A percentile compares a stretch with the other conserved stretches of the same genome.
phyloP scores from a whole-genome alignment of 1,140 invertebrate species.

The Uloborus diversus region DNA sequence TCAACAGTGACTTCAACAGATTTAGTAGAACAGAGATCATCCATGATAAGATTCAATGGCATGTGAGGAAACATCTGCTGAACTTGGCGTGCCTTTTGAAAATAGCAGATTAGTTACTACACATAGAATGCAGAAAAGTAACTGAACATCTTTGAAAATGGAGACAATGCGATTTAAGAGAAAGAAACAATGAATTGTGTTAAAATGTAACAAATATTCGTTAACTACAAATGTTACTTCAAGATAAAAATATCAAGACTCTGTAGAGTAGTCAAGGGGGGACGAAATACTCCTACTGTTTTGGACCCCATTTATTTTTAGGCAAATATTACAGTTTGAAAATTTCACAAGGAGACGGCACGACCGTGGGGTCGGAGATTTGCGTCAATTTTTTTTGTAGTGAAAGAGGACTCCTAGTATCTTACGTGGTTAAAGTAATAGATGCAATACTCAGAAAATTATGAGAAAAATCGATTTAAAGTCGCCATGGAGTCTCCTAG shows the following conservation, averaged over 20 bases:
- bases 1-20: conserved; percentile 84
- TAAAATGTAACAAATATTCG: neutral
- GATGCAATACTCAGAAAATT: too few relatives aligned
- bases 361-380: too few relatives aligned
- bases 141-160: neutral
- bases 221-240: neutral
- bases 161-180: neutral
- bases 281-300: too few relatives aligned
- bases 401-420: too few relatives aligned
- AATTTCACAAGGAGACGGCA: too few relatives aligned
- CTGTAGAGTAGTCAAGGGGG: too few relatives aligned
- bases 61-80: conserved; percentile 82
- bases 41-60: conserved; percentile 73
- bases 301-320: too few relatives aligned
- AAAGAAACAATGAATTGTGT: neutral
- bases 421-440: too few relatives aligned
- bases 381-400: too few relatives aligned
- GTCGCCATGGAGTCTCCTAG: too few relatives aligned
- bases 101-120: neutral
- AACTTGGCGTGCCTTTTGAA: conserved; percentile 71
- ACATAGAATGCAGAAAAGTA: neutral
- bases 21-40: conserved; percentile 77
- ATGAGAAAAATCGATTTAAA: too few relatives aligned
- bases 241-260: neutral
- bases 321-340: too few relatives aligned